Conservation (phyloP, 2,797 vertebrate genomes). For the Podarcis lilfordi region DNA sequence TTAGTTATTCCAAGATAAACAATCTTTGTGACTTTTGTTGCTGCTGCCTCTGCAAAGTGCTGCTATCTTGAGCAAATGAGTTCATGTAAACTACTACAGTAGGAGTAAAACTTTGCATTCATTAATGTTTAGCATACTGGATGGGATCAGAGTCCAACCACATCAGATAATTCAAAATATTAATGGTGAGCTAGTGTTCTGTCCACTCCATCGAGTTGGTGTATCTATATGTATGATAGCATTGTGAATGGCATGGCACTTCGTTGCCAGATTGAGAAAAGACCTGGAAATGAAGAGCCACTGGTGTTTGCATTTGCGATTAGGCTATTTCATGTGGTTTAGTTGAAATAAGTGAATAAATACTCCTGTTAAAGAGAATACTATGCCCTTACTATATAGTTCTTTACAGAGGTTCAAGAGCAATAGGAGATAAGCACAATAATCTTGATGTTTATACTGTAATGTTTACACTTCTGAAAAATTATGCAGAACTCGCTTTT, state of each 20-base stretch:
- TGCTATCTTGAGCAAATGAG: neutral
- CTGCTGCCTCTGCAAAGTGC: neutral
- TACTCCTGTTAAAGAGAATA: neutral
- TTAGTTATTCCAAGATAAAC: neutral
- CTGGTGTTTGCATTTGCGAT: neutral
- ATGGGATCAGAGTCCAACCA: neutral
- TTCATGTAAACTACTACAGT: neutral
- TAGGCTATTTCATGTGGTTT: neutral
- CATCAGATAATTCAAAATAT: neutral
- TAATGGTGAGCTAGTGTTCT: too few relatives aligned
- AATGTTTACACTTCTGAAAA: neutral
- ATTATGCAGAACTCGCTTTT: neutral
- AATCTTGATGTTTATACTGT: neutral
- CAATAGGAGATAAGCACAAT: neutral
- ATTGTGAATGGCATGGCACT: neutral
- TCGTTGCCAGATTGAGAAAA: neutral
- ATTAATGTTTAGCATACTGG: neutral
- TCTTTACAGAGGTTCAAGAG: neutral
- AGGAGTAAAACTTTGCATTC: neutral
- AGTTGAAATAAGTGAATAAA: neutral
- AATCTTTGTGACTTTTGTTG: neutral
- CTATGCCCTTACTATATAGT: neutral
- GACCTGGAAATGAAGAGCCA: neutral
- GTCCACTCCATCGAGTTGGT: neutral
- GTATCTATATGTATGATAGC: neutral